phyloP scores from a whole-genome alignment of 1,140 invertebrate genomes.

The Cyclargus thomasi region DNA sequence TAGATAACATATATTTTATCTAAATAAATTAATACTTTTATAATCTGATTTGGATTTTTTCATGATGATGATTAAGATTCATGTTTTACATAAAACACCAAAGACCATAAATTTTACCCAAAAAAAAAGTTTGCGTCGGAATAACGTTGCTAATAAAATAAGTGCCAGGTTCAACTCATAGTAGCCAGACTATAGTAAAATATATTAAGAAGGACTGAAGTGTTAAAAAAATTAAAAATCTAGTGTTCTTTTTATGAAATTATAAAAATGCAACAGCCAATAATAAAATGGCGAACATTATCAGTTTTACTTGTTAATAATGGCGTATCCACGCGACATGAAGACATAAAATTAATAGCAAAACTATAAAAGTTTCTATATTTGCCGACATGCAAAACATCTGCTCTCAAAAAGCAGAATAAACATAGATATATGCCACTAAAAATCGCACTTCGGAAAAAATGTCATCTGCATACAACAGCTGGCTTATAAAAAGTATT shows the following conservation, averaged over 20 bases:
- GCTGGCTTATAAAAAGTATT: constrained; percentile 64
- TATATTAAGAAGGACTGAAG: no score
- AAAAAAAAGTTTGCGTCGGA: no score
- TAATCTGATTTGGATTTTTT: no score
- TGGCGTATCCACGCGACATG: not conserved
- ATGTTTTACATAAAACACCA: no score
- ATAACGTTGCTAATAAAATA: no score
- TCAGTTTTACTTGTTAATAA: not conserved
- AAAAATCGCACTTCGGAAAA: constrained; percentile 69
- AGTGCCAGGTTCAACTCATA: no score
- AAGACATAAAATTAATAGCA: constrained; percentile 11
- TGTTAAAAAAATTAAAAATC: not conserved
- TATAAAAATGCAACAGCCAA: not conserved
- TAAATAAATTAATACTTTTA: no score
- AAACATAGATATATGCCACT: constrained; percentile 50
- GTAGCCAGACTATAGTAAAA: no score
- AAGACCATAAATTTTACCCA: no score
- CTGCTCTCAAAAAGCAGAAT: constrained; percentile 56
- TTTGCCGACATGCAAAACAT: constrained; percentile 40
- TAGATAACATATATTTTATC: no score
- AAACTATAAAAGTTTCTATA: constrained; percentile 8
- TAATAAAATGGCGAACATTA: not conserved
- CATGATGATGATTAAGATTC: no score
- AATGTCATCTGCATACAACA: constrained; percentile 73
- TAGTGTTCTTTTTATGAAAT: not conserved